phyloP scores from a whole-genome alignment of 2,888 invertebrate species.

The Caenorhabditis sp. region DNA sequence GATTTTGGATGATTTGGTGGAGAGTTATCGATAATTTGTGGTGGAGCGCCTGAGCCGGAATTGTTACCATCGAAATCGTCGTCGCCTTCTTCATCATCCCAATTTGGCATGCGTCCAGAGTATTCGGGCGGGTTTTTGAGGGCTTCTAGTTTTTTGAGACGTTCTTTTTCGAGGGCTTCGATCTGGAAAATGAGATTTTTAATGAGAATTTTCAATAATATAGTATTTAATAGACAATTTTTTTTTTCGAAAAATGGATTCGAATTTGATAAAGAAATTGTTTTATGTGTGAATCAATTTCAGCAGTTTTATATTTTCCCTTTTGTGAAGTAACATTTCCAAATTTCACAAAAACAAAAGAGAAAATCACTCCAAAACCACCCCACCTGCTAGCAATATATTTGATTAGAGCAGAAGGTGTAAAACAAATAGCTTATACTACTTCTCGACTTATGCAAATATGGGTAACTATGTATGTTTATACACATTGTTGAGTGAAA shows the following conservation, averaged over 20 bases:
- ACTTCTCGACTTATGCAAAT: not conserved
- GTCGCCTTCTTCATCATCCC: slow-evolving; percentile 32
- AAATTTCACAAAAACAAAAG: too few relatives aligned
- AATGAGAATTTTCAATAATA: not conserved
- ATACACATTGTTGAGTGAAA: not conserved
- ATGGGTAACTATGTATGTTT: too few relatives aligned
- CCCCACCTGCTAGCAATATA: too few relatives aligned
- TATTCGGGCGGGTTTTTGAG: slow-evolving; percentile 9
- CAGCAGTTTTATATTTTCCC: too few relatives aligned
- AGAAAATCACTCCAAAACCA: too few relatives aligned
- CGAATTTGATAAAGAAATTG: too few relatives aligned
- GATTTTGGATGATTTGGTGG: slow-evolving; percentile 8
- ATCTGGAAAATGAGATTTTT: slow-evolving; percentile 32
- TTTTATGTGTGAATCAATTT: too few relatives aligned
- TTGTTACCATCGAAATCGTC: slow-evolving; percentile 12
- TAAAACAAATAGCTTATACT: slow-evolving; percentile 21
- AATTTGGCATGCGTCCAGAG: slow-evolving; percentile 20
- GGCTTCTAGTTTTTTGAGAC: slow-evolving; percentile 9
- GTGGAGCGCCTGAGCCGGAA: slow-evolving; percentile 32
- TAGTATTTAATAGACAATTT: too few relatives aligned
- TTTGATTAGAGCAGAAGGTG: slow-evolving; percentile 28
- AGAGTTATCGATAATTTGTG: slow-evolving; percentile 14
- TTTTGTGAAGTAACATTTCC: too few relatives aligned
- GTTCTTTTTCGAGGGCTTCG: slow-evolving; percentile 34
- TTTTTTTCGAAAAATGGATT: too few relatives aligned